phyloP scores from a whole-genome alignment of 1,140 invertebrate genomes.

The Parasteatoda tepidariorum region DNA sequence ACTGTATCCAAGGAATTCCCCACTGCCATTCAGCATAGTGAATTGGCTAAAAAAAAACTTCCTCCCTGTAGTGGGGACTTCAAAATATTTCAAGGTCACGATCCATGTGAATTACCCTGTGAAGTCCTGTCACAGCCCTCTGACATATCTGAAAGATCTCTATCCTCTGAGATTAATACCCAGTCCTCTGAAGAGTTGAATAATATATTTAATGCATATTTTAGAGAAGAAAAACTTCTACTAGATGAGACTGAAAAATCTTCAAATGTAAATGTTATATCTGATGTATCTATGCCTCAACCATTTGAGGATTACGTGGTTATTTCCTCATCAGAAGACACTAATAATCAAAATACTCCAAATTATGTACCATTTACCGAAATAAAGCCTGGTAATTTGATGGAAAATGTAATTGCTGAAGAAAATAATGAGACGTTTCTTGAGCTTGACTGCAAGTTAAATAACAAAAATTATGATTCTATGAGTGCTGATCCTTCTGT shows the following conservation, averaged over 20 bases:
- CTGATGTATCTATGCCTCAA: too few species aligned
- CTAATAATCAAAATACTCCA: too few species aligned
- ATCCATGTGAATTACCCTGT: constrained; percentile 29
- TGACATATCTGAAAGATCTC: background rate
- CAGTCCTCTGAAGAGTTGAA: background rate
- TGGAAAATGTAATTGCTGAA: too few species aligned
- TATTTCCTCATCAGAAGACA: too few species aligned
- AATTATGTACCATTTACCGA: too few species aligned
- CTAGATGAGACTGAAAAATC: background rate
- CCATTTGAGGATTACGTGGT: too few species aligned
- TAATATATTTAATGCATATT: background rate
- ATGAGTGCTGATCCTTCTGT: too few species aligned
- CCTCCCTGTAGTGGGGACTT: constrained; percentile 49
- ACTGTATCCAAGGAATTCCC: constrained; percentile 4
- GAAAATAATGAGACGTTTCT: too few species aligned
- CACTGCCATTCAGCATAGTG: background rate
- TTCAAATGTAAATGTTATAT: too few species aligned
- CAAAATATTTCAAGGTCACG: constrained; percentile 38
- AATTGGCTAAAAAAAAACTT: constrained; percentile 60
- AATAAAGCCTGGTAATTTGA: too few species aligned
- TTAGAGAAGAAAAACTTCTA: background rate
- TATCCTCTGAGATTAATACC: constrained; percentile 49
- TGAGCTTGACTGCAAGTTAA: too few species aligned
- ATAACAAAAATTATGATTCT: too few species aligned
- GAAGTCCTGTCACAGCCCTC: background rate